These are phyloP conservation scores for Morinoia aosen DNA, from an alignment of 2,888 invertebrate species.

Conservation along the genomic window DNA sequence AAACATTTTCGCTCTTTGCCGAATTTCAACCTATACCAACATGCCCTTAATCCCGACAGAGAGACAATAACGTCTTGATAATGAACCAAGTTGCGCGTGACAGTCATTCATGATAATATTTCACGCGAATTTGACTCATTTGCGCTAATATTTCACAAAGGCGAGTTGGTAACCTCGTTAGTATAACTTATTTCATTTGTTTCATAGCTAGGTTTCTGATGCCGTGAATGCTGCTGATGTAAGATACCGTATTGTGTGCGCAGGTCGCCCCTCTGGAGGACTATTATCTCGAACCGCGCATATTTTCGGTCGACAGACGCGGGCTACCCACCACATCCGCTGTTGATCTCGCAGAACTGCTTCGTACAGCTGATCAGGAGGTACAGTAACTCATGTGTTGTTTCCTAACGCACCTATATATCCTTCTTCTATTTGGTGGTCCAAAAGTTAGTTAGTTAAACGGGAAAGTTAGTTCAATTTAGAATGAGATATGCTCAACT, in stretches of 20 bases:
- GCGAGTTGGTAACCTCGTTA: too few species aligned
- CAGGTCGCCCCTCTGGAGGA: constrained; percentile 62
- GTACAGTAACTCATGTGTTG: background rate
- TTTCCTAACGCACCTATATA: background rate
- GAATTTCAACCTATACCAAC: too few species aligned
- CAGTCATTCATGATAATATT: too few species aligned
- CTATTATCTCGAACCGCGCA: constrained; percentile 61
- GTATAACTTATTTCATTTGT: background rate
- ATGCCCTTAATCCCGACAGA: too few species aligned
- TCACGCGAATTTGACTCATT: too few species aligned
- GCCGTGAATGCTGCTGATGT: background rate
- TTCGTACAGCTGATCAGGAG: constrained; percentile 55
- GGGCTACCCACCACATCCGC: constrained; percentile 58
- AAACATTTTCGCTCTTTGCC: too few species aligned
- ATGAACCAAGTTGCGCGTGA: too few species aligned
- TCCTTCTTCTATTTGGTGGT: background rate
- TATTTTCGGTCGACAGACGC: constrained; percentile 61
- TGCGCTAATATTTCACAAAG: too few species aligned
- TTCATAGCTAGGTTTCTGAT: background rate
- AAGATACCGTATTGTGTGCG: background rate
- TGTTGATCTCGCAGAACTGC: constrained; percentile 56
- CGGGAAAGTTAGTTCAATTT: background rate
- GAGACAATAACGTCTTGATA: too few species aligned
- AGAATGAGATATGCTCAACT: too few species aligned
- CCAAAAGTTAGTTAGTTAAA: too few species aligned